A percentile compares a stretch with the other conserved stretches of the same genome.
Evolutionary conservation across 2,797 vertebrate species (phyloP).

Genomic region (Pangasius krempfi): DNA sequence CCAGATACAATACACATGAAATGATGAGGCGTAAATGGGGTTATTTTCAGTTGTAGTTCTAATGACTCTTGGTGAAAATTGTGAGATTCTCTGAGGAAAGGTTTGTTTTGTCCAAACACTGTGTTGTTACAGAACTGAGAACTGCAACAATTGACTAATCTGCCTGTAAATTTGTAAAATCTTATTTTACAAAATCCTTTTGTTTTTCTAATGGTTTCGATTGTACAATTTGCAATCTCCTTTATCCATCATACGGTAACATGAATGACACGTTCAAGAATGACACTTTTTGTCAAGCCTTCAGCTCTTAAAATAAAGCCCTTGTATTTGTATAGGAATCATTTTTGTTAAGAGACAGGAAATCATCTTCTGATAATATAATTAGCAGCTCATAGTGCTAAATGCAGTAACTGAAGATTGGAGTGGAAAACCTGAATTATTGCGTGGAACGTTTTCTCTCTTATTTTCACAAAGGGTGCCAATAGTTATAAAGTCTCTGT

Average conservation of each 20-base stretch:
- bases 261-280: no score
- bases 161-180: not conserved
- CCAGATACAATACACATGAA: not conserved
- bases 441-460: not conserved
- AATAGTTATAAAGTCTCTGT: not conserved
- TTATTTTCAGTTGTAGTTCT: not conserved
- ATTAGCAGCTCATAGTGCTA: no score
- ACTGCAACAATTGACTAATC: not conserved
- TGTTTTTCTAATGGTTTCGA: not conserved
- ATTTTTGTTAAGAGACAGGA: not conserved
- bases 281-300: no score
- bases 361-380: not conserved
- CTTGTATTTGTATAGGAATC: no score
- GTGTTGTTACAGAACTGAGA: not conserved
- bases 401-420: no score
- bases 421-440: not conserved
- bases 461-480: not conserved
- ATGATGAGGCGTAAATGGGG: not conserved
- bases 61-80: not conserved
- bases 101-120: not conserved
- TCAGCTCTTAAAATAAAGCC: no score
- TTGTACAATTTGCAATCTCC: not conserved
- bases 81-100: not conserved
- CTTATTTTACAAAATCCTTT: not conserved
- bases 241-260: not conserved